Evolutionary conservation across 1,140 invertebrate genomes (phyloP), one percentile per base, ranked within the genome.

Genomic region (Sinella curviseta): DNA sequence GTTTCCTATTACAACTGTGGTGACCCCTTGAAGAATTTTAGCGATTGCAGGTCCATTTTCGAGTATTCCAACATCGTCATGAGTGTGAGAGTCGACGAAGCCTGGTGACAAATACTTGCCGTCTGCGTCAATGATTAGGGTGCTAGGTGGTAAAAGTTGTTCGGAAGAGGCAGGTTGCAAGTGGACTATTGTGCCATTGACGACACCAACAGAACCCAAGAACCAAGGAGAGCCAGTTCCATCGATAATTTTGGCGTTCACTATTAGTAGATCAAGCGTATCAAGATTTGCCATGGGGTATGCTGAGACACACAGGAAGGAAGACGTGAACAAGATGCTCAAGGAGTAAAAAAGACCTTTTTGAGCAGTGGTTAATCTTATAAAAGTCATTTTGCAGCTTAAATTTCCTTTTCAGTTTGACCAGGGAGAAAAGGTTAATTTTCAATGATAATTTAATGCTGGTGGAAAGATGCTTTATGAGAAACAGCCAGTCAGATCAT

Each of bases 181-280:
- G 3, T n/a, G 2, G 20, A 39, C 20, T 0, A 81, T 73, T 16
- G 2, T 39, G 16, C 55, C 48, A 31, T 67, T 67, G 17, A 14
- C 12, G 8, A 81, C 60, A 0, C 74, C 80, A 88, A 85, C 88
- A 88, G 85, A 90, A 89, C 84, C 90, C 89, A 84, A 90, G 90
- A 84, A 89, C 88, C 30, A 91, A 88, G 60, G 89, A 89, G 84
- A 85, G 14, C 80, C 80, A 3, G 80, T 77, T 1, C 80, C 80
- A 48, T 81, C 80, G 36, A 81, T 81, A 26, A 81, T 74, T 39
- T 54, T 78, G 26, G 74, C 74, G 54, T 81, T 78, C 31, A 31
- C 33, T 55, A 81, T 76, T 30, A 81, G 85, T 86, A 35, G 85
- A 86, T 79, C 83, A 86, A 31, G 81, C 86, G 39, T 48, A 20